A percentile compares a stretch with the other conserved stretches of the same genome.
Conservation (phyloP, 2,113 vertebrate genomes). For the Leuciscus idus region DNA sequence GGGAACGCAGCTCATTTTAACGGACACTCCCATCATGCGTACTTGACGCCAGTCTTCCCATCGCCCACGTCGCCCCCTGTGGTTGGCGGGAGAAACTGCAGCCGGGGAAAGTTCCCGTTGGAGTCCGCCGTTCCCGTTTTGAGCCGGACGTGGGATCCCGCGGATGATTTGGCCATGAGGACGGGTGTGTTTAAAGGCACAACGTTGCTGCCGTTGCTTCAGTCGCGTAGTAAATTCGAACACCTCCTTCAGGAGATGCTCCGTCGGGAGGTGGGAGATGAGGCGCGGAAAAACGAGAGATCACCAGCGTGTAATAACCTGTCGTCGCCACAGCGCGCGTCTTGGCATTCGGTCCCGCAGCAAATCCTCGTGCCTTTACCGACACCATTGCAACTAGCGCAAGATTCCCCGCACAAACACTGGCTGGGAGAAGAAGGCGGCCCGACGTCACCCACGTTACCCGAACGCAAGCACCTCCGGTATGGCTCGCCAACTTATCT, state of each 20-base stretch:
- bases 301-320: constrained; percentile 58
- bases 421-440: constrained; percentile 66
- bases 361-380: constrained; percentile 71
- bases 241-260: constrained; percentile 78
- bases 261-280: constrained; percentile 64
- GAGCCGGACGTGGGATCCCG: constrained; percentile 68
- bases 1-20: constrained; percentile 63
- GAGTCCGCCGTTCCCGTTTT: constrained; percentile 46
- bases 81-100: constrained; percentile 63
- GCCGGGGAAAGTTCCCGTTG: constrained; percentile 52
- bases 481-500: constrained; percentile 66
- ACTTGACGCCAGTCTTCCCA: constrained; percentile 55
- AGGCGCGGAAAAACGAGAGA: constrained; percentile 51
- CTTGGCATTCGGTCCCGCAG: constrained; percentile 71
- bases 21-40: constrained; percentile 66
- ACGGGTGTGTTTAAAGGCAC: constrained; percentile 69
- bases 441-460: constrained; percentile 62
- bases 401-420: constrained; percentile 49
- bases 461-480: constrained; percentile 60
- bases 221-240: constrained; percentile 73
- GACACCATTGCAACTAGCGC: constrained; percentile 64
- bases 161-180: constrained; percentile 63
- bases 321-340: constrained; percentile 65
- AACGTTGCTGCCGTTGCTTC: constrained; percentile 70
- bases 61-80: constrained; percentile 71